Evolutionary conservation across 2,113 vertebrate species (phyloP).

Genomic region (Poecilia latipinna): DNA sequence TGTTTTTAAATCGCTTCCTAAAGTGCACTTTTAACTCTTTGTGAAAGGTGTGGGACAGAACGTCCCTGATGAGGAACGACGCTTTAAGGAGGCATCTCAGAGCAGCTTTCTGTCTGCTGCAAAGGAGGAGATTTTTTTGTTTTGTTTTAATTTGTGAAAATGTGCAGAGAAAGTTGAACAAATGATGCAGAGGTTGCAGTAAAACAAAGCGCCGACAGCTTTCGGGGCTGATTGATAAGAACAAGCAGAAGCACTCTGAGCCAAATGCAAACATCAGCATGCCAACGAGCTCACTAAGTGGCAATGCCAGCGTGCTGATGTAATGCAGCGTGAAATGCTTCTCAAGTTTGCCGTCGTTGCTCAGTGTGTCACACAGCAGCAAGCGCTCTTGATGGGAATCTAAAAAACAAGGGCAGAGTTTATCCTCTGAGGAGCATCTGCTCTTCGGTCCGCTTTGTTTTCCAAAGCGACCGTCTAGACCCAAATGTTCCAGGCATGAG

Average conservation of each 20-base stretch:
- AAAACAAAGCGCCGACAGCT: background rate
- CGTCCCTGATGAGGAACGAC: slow-evolving; percentile 11
- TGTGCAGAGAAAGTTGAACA: background rate
- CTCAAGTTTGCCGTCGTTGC: slow-evolving; percentile 1
- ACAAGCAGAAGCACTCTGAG: slow-evolving; percentile 4
- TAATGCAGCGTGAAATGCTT: slow-evolving; percentile 17
- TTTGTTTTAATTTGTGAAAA: background rate
- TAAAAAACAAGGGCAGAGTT: background rate
- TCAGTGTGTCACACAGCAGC: background rate
- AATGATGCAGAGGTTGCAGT: background rate
- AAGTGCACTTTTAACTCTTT: slow-evolving; percentile 4
- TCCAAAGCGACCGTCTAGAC: background rate
- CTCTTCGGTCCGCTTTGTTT: background rate
- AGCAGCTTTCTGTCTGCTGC: background rate
- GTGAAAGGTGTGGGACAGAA: background rate
- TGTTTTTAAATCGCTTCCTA: background rate
- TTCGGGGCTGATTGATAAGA: background rate
- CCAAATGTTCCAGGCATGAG: background rate
- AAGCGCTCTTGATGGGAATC: background rate
- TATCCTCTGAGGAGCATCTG: background rate
- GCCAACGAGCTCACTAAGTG: slow-evolving; percentile 9
- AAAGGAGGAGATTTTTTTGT: background rate
- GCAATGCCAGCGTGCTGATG: slow-evolving; percentile 11
- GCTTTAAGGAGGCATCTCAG: slow-evolving; percentile 15
- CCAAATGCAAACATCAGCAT: slow-evolving; percentile 12